A percentile compares a stretch with the other conserved stretches of the same genome.
Evolutionary conservation across 1,140 invertebrate species (phyloP).

Genomic region (Pantala flavescens): DNA sequence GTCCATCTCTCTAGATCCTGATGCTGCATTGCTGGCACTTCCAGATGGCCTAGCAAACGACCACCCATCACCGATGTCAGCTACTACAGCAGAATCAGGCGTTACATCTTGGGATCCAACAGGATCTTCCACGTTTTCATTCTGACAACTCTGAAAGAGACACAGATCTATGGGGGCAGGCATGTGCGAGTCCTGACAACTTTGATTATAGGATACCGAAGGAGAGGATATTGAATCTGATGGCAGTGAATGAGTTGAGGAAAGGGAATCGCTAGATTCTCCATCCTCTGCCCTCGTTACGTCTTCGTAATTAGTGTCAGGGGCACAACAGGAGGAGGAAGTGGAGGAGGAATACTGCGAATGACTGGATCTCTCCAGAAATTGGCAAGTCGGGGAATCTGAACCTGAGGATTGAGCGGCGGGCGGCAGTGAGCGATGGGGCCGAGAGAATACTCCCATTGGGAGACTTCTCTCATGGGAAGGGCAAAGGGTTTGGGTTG

Average conservation of each 20-base stretch:
- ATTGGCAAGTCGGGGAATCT: not conserved
- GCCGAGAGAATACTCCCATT: not conserved
- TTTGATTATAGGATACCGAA: not conserved
- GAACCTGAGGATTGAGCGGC: not conserved
- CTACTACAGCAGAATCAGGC: conserved; percentile 23
- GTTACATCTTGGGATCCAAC: conserved; percentile 18
- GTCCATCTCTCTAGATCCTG: not conserved
- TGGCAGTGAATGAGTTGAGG: not conserved
- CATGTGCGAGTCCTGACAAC: not conserved
- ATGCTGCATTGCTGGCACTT: not conserved
- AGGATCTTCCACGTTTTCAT: not conserved
- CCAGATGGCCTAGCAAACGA: not conserved
- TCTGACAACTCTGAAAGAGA: conserved; percentile 1
- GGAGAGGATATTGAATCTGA: not conserved
- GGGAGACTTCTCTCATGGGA: conserved; percentile 3
- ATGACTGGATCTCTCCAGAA: not conserved
- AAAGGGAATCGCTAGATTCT: not conserved
- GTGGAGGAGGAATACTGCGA: not conserved
- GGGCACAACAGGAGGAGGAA: not conserved
- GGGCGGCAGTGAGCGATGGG: conserved; percentile 15
- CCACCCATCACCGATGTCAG: conserved; percentile 16
- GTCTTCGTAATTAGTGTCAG: not conserved
- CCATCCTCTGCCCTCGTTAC: not conserved
- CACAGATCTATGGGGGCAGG: not conserved
- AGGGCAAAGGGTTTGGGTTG: not conserved